Percentiles rank a stretch among this genome's conserved stretches.
Conservation (phyloP, 2,888 invertebrate genomes). For the Phasia obesa region DNA sequence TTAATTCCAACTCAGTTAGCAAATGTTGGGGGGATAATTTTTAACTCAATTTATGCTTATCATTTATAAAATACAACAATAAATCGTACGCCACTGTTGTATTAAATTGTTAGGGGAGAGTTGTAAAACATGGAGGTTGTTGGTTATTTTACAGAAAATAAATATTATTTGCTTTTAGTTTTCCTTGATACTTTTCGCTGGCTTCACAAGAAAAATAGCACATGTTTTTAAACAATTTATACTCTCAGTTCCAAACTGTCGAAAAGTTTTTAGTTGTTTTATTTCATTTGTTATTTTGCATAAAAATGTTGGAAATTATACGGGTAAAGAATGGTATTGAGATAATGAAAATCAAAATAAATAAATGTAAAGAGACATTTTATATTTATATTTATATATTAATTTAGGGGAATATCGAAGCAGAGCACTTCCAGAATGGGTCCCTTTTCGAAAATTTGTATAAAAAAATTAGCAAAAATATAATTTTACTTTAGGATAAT, state of each 20-base stretch:
- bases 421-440: no score
- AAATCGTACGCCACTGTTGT: not conserved
- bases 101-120: not conserved
- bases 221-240: constrained; percentile 28
- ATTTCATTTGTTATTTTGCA: not conserved
- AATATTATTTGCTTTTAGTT: not conserved
- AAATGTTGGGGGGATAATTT: not conserved
- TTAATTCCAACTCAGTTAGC: not conserved
- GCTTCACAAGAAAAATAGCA: not conserved
- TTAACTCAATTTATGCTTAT: not conserved
- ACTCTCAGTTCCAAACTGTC: constrained; percentile 23
- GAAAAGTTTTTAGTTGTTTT: constrained; percentile 27
- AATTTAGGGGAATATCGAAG: no score
- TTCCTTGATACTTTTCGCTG: not conserved
- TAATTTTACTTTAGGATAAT: no score
- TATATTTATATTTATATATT: not conserved
- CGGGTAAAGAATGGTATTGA: not conserved
- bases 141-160: not conserved
- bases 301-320: not conserved
- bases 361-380: constrained; percentile 9
- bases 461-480: no score
- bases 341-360: constrained; percentile 7
- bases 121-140: not conserved
- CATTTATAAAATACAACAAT: not conserved
- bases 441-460: no score